Conservation (phyloP, 2,113 vertebrate species). For the Hippoglossus stenolepis region DNA sequence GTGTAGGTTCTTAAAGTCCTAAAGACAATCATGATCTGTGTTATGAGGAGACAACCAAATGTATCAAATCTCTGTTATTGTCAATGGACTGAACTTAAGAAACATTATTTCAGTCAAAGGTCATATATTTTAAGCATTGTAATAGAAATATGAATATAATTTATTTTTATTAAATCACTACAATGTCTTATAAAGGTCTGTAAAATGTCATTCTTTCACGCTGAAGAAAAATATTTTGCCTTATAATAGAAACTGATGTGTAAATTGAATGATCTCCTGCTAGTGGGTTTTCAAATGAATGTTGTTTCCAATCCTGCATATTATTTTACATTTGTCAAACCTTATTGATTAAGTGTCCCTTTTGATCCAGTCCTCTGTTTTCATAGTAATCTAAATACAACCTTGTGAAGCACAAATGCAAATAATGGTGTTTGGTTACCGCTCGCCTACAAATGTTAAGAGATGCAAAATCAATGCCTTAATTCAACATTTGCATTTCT, state of each 20-base stretch:
- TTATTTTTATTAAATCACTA: conserved; percentile 6
- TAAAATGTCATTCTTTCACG: conserved; percentile 36
- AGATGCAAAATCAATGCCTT: conserved; percentile 75
- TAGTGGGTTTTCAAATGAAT: conserved; percentile 6
- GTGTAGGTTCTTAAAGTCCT: background rate
- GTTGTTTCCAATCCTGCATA: conserved; percentile 23
- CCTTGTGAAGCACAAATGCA: conserved; percentile 47
- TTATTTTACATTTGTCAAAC: conserved; percentile 36
- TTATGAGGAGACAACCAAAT: background rate
- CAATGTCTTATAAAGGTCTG: conserved; percentile 16
- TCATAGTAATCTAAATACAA: conserved; percentile 54
- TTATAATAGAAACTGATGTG: conserved; percentile 19
- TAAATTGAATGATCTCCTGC: conserved; percentile 23
- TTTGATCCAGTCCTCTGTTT: conserved; percentile 47
- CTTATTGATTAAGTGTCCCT: conserved; percentile 36
- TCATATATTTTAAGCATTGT: conserved; percentile 24
- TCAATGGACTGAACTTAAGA: conserved; percentile 17
- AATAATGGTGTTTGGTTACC: conserved; percentile 62
- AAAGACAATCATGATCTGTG: conserved; percentile 10
- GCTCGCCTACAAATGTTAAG: conserved; percentile 74
- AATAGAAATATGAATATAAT: background rate
- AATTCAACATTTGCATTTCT: conserved; percentile 80
- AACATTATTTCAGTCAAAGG: background rate
- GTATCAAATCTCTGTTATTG: conserved; percentile 27
- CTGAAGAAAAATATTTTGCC: conserved; percentile 20